Evolutionary conservation across 2,113 vertebrate genomes (phyloP), one percentile per base, ranked within the genome.

Genomic region (Tragelaphus strepsiceros): DNA sequence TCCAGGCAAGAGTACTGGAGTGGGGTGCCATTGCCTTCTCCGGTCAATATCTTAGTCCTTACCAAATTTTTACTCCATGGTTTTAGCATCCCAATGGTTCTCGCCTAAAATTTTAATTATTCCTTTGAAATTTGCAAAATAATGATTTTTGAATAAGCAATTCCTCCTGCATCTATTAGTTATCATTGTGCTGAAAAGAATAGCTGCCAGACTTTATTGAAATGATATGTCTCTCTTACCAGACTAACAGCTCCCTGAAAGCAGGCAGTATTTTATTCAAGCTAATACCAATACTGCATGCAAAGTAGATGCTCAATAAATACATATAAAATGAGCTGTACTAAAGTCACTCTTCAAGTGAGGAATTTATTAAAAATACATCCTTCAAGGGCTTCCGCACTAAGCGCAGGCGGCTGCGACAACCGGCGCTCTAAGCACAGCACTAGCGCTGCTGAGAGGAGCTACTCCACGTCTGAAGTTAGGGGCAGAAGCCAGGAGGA

Each of bases 71-170:
- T 35, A 87, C 22, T 46, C 24, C 19, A 1, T 83, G 82, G 53
- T 94, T 95, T 97, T 81, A 92, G 10, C 43, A 88, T 89, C 71
- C 78, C 82, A 96, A 88, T 53, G 49, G 56, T 96, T 77, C 24
- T 49, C 51, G 35, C 54, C 80, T 49, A 46, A 78, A 93, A 35
- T 35, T 83, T 97, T 78, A 61, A 84, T 93, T 51, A 78, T 32
- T 80, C 64, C 85, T 97, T 96, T 82, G 88, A 84, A 84, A 94
- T 89, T 92, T 80, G 35, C 53, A 84, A 88, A 95, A 46, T 84
- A 22, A 74, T 91, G 17, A 94, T 71, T 91, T 96, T 92, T 81
- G 28, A 80, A 49, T 43, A 24, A 96, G 61, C 78, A 83, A 61
- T 91, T 90, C 43, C 83, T 94, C 39, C 35, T 64, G 2, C 14